Conservation (phyloP, 1,140 invertebrate genomes). For the Adoxophyes honmai region DNA sequence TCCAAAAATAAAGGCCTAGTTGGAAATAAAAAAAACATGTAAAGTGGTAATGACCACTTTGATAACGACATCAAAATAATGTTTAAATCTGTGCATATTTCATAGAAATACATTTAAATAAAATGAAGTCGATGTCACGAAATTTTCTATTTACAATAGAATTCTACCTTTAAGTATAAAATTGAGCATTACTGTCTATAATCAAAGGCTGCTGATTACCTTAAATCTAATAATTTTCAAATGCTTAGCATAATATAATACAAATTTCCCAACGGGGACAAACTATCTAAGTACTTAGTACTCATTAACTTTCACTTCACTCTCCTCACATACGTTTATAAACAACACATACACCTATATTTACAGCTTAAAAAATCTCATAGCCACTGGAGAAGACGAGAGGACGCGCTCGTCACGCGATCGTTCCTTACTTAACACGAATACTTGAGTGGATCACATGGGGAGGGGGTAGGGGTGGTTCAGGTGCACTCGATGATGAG, state of each 20-base stretch:
- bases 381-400: constrained; percentile 62
- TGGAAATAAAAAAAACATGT: neutral
- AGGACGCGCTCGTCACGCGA: constrained; percentile 36
- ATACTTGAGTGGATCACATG: constrained; percentile 64
- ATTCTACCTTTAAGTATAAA: constrained; percentile 55
- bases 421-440: constrained; percentile 43
- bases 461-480: constrained; percentile 57
- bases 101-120: constrained; percentile 33
- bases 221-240: constrained; percentile 52
- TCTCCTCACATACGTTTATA: constrained; percentile 36
- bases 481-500: constrained; percentile 94
- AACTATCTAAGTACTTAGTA: constrained; percentile 67
- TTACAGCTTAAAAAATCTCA: constrained; percentile 70
- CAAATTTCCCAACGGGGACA: constrained; percentile 32
- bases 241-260: constrained; percentile 42
- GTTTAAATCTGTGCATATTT: constrained; percentile 25
- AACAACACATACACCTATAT: constrained; percentile 40
- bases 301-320: constrained; percentile 47
- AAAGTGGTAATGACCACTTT: constrained; percentile 20
- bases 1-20: neutral
- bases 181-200: constrained; percentile 67
- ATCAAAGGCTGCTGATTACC: constrained; percentile 54
- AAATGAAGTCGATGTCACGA: constrained; percentile 51
- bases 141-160: constrained; percentile 63
- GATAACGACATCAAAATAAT: constrained; percentile 28